phyloP scores from a whole-genome alignment of 1,140 invertebrate genomes.

The Penaeus vannamei region DNA sequence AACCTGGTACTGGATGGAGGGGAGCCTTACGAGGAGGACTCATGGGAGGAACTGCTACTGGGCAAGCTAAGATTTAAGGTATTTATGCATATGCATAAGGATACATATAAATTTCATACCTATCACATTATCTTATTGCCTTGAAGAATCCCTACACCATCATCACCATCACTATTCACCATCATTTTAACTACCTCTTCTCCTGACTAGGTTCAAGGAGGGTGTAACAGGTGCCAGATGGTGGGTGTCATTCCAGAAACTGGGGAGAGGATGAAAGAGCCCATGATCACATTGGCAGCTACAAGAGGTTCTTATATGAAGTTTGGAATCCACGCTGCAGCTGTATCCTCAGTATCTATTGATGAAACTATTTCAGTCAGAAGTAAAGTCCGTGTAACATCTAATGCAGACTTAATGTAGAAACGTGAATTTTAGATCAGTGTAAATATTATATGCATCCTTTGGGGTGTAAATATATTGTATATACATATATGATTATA shows the following conservation, averaged over 20 bases:
- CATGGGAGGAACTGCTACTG: conserved; percentile 81
- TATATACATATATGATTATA: too few relatives aligned
- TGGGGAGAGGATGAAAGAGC: conserved; percentile 85
- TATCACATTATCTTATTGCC: too few relatives aligned
- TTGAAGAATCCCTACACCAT: too few relatives aligned
- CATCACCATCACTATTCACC: too few relatives aligned
- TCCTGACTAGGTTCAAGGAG: conserved; percentile 56
- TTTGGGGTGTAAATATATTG: too few relatives aligned
- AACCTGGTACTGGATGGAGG: conserved; percentile 76
- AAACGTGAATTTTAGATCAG: too few relatives aligned
- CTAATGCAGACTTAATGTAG: too few relatives aligned
- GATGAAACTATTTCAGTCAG: too few relatives aligned
- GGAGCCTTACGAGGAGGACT: conserved; percentile 81
- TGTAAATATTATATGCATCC: too few relatives aligned
- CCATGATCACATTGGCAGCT: conserved; percentile 81
- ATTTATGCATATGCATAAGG: conserved; percentile 59
- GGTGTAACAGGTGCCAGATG: conserved; percentile 92
- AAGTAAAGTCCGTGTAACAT: too few relatives aligned
- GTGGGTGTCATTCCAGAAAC: conserved; percentile 91
- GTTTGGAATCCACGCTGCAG: conserved; percentile 50
- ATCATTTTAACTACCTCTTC: too few relatives aligned
- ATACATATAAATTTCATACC: background rate
- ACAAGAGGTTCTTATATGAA: conserved; percentile 40
- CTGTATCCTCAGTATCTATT: too few relatives aligned
- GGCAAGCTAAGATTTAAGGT: conserved; percentile 81